Evolutionary conservation across 2,797 vertebrate genomes (phyloP).

Genomic region (Linurgus olivaceus): DNA sequence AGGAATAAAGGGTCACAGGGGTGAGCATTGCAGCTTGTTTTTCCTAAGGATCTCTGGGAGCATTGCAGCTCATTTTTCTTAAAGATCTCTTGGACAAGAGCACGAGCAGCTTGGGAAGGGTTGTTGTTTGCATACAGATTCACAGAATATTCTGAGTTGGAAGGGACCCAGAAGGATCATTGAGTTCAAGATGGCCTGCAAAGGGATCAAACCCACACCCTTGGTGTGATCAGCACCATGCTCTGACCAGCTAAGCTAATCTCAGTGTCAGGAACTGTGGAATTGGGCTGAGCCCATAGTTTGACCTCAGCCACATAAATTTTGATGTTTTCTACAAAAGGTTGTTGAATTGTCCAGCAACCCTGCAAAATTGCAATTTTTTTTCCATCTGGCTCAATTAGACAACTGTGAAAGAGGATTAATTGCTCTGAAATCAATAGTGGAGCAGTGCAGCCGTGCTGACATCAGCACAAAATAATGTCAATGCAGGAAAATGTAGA

Average conservation of each 20-base stretch:
- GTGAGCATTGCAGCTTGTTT: not conserved
- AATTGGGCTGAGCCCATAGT: not conserved
- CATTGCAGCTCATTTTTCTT: not conserved
- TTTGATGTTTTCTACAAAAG: not conserved
- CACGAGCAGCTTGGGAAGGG: not conserved
- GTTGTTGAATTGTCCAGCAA: not conserved
- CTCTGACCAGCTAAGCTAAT: not conserved
- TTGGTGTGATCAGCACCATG: not conserved
- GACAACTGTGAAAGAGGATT: constrained; percentile 9
- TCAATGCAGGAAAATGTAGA: not conserved
- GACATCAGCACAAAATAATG: constrained; percentile 8
- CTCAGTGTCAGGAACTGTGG: not conserved
- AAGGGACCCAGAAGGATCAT: not conserved
- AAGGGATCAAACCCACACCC: not conserved
- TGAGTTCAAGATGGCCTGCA: not conserved
- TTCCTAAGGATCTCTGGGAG: not conserved
- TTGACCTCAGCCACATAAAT: not conserved
- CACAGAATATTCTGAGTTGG: not conserved
- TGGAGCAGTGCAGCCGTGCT: not conserved
- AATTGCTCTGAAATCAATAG: constrained; percentile 10
- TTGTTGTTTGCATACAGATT: not conserved
- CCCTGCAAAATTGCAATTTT: not conserved
- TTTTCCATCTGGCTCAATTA: not conserved
- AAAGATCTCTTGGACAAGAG: not conserved
- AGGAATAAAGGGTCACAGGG: not conserved